phyloP scores from a whole-genome alignment of 30 jellyfish, hydroid and myxozoan species.

The Aurelia coerulea region DNA sequence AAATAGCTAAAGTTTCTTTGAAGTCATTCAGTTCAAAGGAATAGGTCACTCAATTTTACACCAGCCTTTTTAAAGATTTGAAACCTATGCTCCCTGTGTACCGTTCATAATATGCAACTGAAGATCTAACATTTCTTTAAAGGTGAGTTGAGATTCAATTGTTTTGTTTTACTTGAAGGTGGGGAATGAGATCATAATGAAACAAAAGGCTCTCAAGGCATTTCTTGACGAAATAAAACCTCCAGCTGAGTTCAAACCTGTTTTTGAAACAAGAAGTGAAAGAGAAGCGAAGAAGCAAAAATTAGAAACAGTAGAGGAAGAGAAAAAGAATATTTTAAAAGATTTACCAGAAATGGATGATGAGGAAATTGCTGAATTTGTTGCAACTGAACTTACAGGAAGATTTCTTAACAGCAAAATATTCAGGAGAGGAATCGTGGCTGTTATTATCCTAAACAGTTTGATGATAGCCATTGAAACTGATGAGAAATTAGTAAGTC shows the following conservation, averaged over 20 bases:
- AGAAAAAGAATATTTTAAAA: constrained; percentile 47
- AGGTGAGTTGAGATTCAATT: background rate
- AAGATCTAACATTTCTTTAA: no score
- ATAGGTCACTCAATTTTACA: no score
- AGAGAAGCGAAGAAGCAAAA: constrained; percentile 24
- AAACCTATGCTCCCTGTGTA: no score
- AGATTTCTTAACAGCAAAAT: constrained; percentile 67
- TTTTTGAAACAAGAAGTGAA: constrained; percentile 43
- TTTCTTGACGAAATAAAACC: constrained; percentile 47
- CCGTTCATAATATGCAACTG: no score
- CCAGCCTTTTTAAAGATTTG: no score
- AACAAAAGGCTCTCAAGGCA: constrained; percentile 21
- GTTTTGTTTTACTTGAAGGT: constrained; percentile 12
- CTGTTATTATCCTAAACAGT: constrained; percentile 85
- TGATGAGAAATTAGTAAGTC: constrained; percentile 74
- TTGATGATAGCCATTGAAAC: constrained; percentile 90
- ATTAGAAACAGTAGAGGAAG: constrained; percentile 42
- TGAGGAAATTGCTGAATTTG: constrained; percentile 78
- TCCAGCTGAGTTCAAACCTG: constrained; percentile 56
- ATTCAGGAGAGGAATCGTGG: constrained; percentile 75
- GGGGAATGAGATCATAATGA: constrained; percentile 44
- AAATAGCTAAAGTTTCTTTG: no score
- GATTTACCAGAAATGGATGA: constrained; percentile 81
- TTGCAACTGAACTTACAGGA: constrained; percentile 88
- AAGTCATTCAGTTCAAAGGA: no score